Percentiles rank a stretch among this genome's conserved stretches.
These are phyloP conservation scores for Corythornis vintsioides DNA, from an alignment of 2,113 vertebrate species.

Conservation along the genomic window DNA sequence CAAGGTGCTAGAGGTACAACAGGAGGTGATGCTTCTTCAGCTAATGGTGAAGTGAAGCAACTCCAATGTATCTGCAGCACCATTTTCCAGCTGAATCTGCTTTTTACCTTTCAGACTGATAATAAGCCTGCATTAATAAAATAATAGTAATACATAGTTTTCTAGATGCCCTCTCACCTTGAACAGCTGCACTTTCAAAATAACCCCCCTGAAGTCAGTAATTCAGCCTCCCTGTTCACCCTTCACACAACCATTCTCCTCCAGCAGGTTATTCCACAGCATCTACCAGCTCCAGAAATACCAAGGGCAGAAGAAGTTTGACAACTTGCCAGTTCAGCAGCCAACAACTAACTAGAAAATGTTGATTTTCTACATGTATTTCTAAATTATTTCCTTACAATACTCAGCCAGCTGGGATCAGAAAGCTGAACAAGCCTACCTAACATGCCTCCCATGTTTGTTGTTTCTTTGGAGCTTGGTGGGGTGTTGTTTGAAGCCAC, in stretches of 20 bases:
- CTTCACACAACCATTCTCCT: not conserved
- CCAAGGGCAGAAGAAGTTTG: not conserved
- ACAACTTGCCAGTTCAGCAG: not conserved
- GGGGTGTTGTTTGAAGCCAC: not conserved
- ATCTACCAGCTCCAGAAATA: not conserved
- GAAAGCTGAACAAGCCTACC: not conserved
- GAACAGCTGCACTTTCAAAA: not conserved
- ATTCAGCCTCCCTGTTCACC: not conserved
- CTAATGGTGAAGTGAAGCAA: not conserved
- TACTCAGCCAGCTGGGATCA: not conserved
- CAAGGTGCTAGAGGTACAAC: not conserved
- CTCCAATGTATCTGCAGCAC: not conserved
- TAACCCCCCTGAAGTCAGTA: rapidly evolving
- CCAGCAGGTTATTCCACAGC: not conserved
- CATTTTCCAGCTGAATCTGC: not conserved
- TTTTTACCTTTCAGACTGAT: not conserved
- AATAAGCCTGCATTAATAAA: not conserved
- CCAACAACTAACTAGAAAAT: not conserved
- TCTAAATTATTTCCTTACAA: not conserved
- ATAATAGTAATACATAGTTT: rapidly evolving
- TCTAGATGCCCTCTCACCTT: not conserved
- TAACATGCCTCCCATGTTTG: not conserved
- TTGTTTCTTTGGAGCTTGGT: not conserved
- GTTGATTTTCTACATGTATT: not conserved
- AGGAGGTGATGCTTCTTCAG: not conserved